Base-by-base conservation (phyloP, 2,797 vertebrate species). In the Capromys pilorides region DNA sequence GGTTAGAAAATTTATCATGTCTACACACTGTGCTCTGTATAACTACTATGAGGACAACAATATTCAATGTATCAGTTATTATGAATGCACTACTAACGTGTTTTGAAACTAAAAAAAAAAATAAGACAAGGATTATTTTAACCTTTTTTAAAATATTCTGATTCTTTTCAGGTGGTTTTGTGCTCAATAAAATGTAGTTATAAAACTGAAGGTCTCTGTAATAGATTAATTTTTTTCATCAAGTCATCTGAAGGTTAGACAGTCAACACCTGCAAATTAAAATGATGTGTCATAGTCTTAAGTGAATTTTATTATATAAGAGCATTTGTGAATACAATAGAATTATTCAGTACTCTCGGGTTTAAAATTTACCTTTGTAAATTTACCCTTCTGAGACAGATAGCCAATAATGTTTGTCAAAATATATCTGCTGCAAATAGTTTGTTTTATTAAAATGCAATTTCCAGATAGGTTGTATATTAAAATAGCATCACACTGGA, bases 231-330 rank as follows among this genome's bases (percentile, higher is more conserved):
- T 97, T 97, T n/a, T 97, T 97, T 97, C 86, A 98, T 98, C 88
- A 97, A 97, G 85, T 98, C 96, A 83, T 97, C 97, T 98, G 96
- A 98, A 98, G 96, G 96, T 97, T 98, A 98, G 94, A 94, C 93
- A 98, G 94, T 98, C 97, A 98, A 97, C 96, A 97, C 95, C 97
- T 98, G 97, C 96, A 97, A 97, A 98, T 98, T 97, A 97, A 80
- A 96, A 28, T 97, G 95, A 97, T 97, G 61, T 97, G 94, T 96
- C 96, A 97, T 97, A 96, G 94, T 97, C 93, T 96, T 97, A 98
- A 98, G 97, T 98, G 94, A 98, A 98, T 97, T 98, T 92, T 96
- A 95, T 98, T 98, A 97, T 93, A 95, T 94, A 10, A 6, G 88
- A 97, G 94, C 92, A 97, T 96, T 97, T 98, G 93, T 97, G 97